Evolutionary conservation across 2,888 invertebrate species (phyloP).

Genomic region (Odiellus spinosus): DNA sequence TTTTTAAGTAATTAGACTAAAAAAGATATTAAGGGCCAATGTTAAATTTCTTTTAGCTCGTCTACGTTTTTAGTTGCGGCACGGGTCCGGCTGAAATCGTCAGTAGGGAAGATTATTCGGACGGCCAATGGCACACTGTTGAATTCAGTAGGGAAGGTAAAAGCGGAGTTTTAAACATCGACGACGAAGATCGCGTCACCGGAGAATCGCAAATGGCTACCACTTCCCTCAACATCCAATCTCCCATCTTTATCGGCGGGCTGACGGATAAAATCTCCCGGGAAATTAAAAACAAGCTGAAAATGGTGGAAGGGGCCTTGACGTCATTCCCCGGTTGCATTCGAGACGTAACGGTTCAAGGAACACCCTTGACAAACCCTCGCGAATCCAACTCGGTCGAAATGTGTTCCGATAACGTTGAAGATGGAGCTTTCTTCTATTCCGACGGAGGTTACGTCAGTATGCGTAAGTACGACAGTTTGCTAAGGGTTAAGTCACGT

Average conservation of each 20-base stretch:
- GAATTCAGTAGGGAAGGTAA: constrained; percentile 44
- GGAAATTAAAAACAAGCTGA: constrained; percentile 31
- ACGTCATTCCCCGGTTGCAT: constrained; percentile 70
- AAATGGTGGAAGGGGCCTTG: constrained; percentile 35
- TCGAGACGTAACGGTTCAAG: constrained; percentile 37
- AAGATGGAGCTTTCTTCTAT: constrained; percentile 68
- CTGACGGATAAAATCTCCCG: constrained; percentile 38
- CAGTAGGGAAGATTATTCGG: constrained; percentile 45
- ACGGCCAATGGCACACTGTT: constrained; percentile 63
- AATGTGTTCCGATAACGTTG: constrained; percentile 61
- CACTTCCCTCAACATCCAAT: constrained; percentile 41
- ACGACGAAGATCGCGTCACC: constrained; percentile 41
- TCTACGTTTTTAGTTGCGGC: constrained; percentile 56
- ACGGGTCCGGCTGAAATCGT: constrained; percentile 42
- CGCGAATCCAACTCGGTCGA: constrained; percentile 44
- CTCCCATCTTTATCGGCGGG: constrained; percentile 70
- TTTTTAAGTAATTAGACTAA: too few species aligned
- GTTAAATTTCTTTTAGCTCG: constrained; percentile 38
- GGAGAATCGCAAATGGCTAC: constrained; percentile 22
- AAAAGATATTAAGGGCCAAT: too few species aligned
- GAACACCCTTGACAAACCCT: constrained; percentile 35
- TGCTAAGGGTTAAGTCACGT: not conserved
- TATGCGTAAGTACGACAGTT: constrained; percentile 35
- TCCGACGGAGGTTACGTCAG: constrained; percentile 50
- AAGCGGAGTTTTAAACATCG: constrained; percentile 49